Percentiles rank a stretch among this genome's conserved stretches.
Conservation (phyloP, 2,113 vertebrate species). For the Hyperoodon ampullatus region DNA sequence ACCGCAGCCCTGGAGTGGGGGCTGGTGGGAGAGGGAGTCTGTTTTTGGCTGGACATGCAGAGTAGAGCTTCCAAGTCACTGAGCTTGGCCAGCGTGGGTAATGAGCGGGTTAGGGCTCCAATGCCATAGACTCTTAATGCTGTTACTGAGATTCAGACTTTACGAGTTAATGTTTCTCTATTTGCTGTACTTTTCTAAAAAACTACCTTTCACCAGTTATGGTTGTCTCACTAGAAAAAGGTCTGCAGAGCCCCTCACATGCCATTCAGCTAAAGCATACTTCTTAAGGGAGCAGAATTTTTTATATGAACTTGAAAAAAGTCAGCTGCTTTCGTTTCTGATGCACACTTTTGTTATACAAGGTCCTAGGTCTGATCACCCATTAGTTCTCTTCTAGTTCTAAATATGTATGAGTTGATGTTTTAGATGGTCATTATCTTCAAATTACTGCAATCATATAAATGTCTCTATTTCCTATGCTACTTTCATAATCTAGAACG, state of each 20-base stretch:
- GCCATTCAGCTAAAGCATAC: neutral
- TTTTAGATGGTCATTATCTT: neutral
- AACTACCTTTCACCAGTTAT: neutral
- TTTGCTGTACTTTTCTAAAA: neutral
- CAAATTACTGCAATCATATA: neutral
- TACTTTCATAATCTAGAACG: neutral
- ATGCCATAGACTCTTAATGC: neutral
- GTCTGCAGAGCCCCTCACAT: neutral
- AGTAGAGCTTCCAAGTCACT: neutral
- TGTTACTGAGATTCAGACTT: neutral
- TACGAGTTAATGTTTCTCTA: neutral
- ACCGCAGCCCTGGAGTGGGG: no score
- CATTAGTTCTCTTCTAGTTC: neutral
- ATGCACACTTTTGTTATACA: neutral
- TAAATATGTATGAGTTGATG: neutral
- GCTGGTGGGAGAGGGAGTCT: neutral
- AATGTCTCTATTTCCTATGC: neutral
- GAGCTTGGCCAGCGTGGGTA: neutral
- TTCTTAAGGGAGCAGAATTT: neutral
- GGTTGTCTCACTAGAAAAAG: neutral
- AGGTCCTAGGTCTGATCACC: neutral
- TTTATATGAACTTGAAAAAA: neutral
- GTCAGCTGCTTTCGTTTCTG: neutral
- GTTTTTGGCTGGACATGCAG: neutral
- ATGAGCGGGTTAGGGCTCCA: neutral